A percentile compares a stretch with the other conserved stretches of the same genome.
Evolutionary conservation across 2,797 vertebrate species (phyloP).

Genomic region (Fringilla coelebs): DNA sequence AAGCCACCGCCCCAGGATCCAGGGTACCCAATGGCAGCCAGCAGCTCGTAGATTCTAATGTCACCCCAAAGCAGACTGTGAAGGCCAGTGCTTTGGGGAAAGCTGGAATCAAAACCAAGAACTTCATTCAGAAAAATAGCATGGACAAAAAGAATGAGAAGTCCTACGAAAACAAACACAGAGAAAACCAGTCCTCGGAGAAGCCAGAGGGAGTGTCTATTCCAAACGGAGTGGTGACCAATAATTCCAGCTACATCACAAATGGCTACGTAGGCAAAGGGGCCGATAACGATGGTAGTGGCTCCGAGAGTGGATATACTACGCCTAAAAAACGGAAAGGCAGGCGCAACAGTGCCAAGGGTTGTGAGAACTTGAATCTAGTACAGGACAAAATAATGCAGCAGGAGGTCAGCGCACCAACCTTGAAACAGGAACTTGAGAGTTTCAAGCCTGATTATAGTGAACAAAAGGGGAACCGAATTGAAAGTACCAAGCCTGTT

Average conservation of each 20-base stretch:
- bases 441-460: slow-evolving; percentile 74
- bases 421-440: slow-evolving; percentile 77
- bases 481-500: slow-evolving; percentile 79
- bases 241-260: slow-evolving; percentile 83
- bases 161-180: slow-evolving; percentile 78
- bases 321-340: slow-evolving; percentile 92
- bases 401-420: slow-evolving; percentile 72
- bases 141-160: slow-evolving; percentile 92
- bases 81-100: slow-evolving; percentile 82
- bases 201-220: slow-evolving; percentile 83
- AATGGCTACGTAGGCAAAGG: slow-evolving; percentile 90
- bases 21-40: slow-evolving; percentile 85
- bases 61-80: slow-evolving; percentile 78
- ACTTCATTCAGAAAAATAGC: slow-evolving; percentile 83
- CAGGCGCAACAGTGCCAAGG: slow-evolving; percentile 87
- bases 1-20: slow-evolving; percentile 76
- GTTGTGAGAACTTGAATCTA: slow-evolving; percentile 84
- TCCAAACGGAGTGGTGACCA: slow-evolving; percentile 88
- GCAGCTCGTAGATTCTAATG: slow-evolving; percentile 78
- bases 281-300: slow-evolving; percentile 91
- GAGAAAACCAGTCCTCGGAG: slow-evolving; percentile 73
- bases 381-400: slow-evolving; percentile 87
- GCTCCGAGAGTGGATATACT: slow-evolving; percentile 94
- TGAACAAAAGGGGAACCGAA: slow-evolving; percentile 82
- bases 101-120: slow-evolving; percentile 82